Evolutionary conservation across 2,797 vertebrate genomes (phyloP), one percentile per base, ranked within the genome.

Genomic region (Champsocephalus gunnari): DNA sequence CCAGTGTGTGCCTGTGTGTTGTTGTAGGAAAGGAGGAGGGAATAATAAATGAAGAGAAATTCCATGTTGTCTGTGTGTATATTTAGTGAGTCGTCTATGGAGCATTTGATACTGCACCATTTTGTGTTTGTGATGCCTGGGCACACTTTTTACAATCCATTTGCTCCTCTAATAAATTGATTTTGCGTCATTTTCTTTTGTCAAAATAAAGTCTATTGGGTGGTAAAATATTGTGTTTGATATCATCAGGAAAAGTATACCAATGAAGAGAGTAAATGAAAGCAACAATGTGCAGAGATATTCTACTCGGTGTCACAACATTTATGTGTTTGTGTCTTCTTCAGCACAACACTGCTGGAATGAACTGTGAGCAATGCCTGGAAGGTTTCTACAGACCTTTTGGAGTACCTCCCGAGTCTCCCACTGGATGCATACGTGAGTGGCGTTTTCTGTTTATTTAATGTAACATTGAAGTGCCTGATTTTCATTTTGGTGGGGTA

Each of bases 281-380:
- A 55, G 14, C 54, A 45, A 16, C 45, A 53, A 58, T 43, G 34
- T 17, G 16, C 17, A 21, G 0, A 19, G 5, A 67, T 12, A 51
- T 68, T 64, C 16, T 24, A 0, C 32, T 54, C 4, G 0, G 19
- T 71, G 14, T 63, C 24, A 24, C 13, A 12, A 44, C 14, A 51
- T 12, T 58, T 55, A 66, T 63, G 2, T 79, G 12, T 79, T 38
- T 38, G 34, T 38, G 34, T 38, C 47, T 71, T 87, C 61, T 81
- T 62, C 47, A 99, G 98, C 97, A 98, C 85, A 96, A 99, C 93
- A 99, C 97, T 3, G 96, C 94, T 9, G 98, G 98, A 44, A 81
- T 96, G 77, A 99, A 99, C 92, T 99, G 98, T 90, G 98, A 99
- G 79, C 87, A 58, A 55, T 99, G 98, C 83, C 82, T 85, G 3